These are phyloP conservation scores for Choloepus didactylus DNA, from an alignment of 2,797 vertebrate genomes.

Conservation along the genomic window DNA sequence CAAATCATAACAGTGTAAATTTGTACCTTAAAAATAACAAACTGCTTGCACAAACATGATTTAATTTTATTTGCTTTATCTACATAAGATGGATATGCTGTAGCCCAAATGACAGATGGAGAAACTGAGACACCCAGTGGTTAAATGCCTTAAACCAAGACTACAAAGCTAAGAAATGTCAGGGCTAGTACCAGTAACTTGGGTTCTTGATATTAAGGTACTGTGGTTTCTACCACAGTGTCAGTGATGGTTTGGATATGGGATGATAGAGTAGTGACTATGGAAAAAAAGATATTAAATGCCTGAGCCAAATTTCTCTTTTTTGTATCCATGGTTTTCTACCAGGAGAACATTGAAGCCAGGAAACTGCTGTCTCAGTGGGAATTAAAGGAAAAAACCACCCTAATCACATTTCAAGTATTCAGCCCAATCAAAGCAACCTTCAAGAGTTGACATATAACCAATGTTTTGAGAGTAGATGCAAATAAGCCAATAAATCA, in stretches of 20 bases:
- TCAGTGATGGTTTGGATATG: constrained; percentile 63
- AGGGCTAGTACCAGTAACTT: background rate
- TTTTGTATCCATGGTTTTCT: constrained; percentile 60
- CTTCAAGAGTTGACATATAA: constrained; percentile 58
- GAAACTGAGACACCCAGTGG: background rate
- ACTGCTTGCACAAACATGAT: background rate
- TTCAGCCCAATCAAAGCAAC: constrained; percentile 60
- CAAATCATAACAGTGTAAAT: background rate
- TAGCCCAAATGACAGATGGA: background rate
- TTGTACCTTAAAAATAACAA: constrained; percentile 15
- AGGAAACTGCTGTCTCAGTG: constrained; percentile 66
- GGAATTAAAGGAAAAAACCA: constrained; percentile 64
- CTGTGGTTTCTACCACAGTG: constrained; percentile 36
- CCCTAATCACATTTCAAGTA: constrained; percentile 68
- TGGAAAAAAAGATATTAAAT: constrained; percentile 61
- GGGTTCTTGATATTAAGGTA: constrained; percentile 47
- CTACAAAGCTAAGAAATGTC: background rate
- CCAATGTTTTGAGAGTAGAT: constrained; percentile 51
- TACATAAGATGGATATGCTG: constrained; percentile 33
- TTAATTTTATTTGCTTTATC: constrained; percentile 47
- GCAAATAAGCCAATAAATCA: constrained; percentile 24
- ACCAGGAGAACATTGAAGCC: constrained; percentile 53
- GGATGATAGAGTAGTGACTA: constrained; percentile 64
- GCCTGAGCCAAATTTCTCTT: background rate
- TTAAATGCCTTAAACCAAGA: constrained; percentile 4